Base-by-base conservation (phyloP, 2,113 vertebrate species). In the Onychostoma macrolepis region DNA sequence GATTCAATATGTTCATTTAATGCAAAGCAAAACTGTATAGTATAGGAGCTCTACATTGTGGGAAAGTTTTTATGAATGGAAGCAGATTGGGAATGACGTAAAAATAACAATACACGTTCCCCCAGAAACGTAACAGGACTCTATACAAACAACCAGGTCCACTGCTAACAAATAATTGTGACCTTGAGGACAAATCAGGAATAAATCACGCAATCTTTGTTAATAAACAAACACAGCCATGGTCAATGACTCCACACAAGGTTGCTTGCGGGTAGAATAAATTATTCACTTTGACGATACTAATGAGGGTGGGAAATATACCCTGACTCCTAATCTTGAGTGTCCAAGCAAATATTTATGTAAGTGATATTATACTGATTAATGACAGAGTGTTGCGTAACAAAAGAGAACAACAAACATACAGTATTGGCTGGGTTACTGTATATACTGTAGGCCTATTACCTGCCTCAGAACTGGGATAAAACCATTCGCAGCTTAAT, bases 171-270 rank as follows among this genome's bases (percentile, higher is more conserved):
- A 87, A 77, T 74, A 56, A 48, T 36, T 45, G 48, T 82, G 86
- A 89, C 89, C 91, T 91, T 93, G 88, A 88, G 85, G 50, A 83
- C 21, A 87, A 65, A 75, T 83, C 83, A 85, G 45, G 65, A 75
- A 56, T 6, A 72, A 85, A 71, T 78, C 53, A 56, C 36, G 63
- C 41, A 82, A 24, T 90, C 84, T 85, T 75, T 84, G 41, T 86
- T 87, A 89, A 88, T 87, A 85, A 89, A 90, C 88, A 91, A 87
- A 87, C 86, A 85, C 43, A 56, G 86, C 85, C 48, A 85, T 26
- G 80, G 69, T 45, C 79, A 19, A 19, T 65, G 85, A 88, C 83
- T 87, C 88, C 85, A 87, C 83, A 45, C 89, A 53, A 92, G 90
- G 86, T 84, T 87, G 87, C 77, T 53, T 76, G 71, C 9, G 63